phyloP scores from a whole-genome alignment of 2,797 vertebrate species.

The Rhinoraja longicauda region DNA sequence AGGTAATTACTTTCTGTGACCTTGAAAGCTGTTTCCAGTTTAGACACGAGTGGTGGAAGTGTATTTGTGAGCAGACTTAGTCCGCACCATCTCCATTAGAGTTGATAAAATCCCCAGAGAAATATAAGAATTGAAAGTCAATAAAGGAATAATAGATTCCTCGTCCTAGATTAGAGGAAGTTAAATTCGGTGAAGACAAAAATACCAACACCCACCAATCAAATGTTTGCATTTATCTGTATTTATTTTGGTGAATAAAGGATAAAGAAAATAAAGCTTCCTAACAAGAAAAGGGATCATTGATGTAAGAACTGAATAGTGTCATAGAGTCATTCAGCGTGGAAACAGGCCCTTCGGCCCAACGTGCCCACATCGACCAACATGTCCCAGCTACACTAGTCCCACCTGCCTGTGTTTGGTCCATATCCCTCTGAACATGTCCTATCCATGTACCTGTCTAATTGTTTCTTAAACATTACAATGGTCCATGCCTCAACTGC shows the following conservation, averaged over 20 bases:
- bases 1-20: background rate
- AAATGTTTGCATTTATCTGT: too few relatives aligned
- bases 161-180: background rate
- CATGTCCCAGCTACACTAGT: too few relatives aligned
- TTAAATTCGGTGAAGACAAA: background rate
- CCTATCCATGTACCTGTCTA: too few relatives aligned
- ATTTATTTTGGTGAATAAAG: background rate
- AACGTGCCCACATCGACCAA: too few relatives aligned
- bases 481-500: too few relatives aligned
- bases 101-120: background rate
- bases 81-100: background rate
- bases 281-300: background rate
- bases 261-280: background rate
- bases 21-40: background rate
- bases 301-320: background rate
- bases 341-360: too few relatives aligned
- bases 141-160: background rate
- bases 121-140: background rate
- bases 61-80: background rate
- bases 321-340: too few relatives aligned
- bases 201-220: background rate
- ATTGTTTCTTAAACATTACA: too few relatives aligned
- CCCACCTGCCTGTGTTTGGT: too few relatives aligned
- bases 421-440: too few relatives aligned
- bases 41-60: background rate